Evolutionary conservation across 2,888 invertebrate species (phyloP).

Genomic region (Trichogramma evanescens): DNA sequence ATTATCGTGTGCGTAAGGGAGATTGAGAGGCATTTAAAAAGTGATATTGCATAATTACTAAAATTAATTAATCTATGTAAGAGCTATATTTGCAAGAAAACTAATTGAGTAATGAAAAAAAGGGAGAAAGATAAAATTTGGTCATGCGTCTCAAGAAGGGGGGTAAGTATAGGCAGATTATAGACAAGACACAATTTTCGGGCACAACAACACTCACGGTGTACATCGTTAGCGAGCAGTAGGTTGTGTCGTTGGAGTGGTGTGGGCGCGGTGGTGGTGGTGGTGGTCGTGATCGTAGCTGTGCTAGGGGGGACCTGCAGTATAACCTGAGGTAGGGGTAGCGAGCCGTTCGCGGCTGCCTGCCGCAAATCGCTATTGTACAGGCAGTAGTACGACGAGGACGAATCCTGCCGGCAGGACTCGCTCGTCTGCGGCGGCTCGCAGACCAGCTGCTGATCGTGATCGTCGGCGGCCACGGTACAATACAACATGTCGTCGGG

Average conservation of each 20-base stretch:
- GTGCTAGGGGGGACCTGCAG: slow-evolving; percentile 65
- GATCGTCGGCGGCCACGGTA: slow-evolving; percentile 32
- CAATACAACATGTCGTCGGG: slow-evolving; percentile 12
- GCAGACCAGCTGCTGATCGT: slow-evolving; percentile 31
- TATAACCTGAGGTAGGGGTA: slow-evolving; percentile 59
- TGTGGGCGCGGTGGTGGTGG: slow-evolving; percentile 17
- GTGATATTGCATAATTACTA: too few relatives aligned
- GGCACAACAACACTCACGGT: slow-evolving; percentile 43
- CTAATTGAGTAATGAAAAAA: too few relatives aligned
- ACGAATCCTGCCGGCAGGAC: slow-evolving; percentile 42
- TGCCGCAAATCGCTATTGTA: slow-evolving; percentile 35
- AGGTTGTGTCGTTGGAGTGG: slow-evolving; percentile 45
- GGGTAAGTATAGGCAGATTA: too few relatives aligned
- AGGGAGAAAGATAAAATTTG: too few relatives aligned
- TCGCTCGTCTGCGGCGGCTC: slow-evolving; percentile 27
- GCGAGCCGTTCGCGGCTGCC: slow-evolving; percentile 50
- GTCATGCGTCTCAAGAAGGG: too few relatives aligned
- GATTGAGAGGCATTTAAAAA: too few relatives aligned
- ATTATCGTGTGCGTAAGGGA: too few relatives aligned
- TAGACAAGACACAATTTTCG: too few relatives aligned
- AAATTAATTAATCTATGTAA: too few relatives aligned
- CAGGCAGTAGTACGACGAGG: slow-evolving; percentile 37
- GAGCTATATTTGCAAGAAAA: too few relatives aligned
- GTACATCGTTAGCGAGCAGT: slow-evolving; percentile 45
- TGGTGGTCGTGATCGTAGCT: slow-evolving; percentile 30